phyloP scores from a whole-genome alignment of 2,113 vertebrate genomes.

The Steatornis caripensis region DNA sequence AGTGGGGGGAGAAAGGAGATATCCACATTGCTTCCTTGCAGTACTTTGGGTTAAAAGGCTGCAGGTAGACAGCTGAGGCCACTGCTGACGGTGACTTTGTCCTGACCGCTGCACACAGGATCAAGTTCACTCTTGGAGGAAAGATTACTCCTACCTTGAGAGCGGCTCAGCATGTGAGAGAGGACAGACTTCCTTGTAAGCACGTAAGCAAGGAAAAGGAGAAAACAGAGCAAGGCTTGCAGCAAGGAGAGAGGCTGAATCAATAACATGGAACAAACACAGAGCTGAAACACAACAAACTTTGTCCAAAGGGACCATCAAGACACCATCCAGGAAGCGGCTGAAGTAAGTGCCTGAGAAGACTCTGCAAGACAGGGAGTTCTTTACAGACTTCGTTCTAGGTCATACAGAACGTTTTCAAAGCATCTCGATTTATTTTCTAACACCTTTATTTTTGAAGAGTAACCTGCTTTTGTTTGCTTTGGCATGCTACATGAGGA shows the following conservation, averaged over 20 bases:
- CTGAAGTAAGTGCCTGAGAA: not conserved
- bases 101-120: not conserved
- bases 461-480: not conserved
- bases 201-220: not conserved
- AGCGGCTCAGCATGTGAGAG: not conserved
- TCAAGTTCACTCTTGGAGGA: not conserved
- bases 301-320: not conserved
- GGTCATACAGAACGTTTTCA: not conserved
- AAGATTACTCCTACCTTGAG: fast-evolving
- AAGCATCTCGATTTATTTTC: not conserved
- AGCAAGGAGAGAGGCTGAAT: not conserved
- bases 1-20: not conserved
- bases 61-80: not conserved
- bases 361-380: not conserved
- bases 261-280: not conserved
- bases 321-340: not conserved
- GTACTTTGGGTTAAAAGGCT: not conserved
- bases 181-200: not conserved
- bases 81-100: not conserved
- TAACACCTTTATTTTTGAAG: not conserved
- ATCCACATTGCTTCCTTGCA: not conserved
- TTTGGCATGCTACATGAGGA: not conserved
- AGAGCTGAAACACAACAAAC: not conserved
- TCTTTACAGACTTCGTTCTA: not conserved
- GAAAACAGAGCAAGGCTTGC: not conserved